Evolutionary conservation across 2,797 vertebrate genomes (phyloP).

Genomic region (Lophotriccus pileatus): DNA sequence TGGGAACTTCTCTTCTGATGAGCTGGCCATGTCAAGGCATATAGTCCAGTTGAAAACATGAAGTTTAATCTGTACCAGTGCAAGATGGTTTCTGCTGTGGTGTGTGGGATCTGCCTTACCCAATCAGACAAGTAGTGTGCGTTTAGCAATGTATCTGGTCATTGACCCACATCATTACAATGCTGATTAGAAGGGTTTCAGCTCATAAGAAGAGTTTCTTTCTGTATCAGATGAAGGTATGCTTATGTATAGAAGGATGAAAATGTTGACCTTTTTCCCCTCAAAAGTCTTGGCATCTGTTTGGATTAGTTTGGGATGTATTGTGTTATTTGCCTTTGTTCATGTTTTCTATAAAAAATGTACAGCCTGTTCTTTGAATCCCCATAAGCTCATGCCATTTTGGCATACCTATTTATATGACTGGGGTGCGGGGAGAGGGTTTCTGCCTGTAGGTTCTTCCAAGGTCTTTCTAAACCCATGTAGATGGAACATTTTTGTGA

Average conservation of each 20-base stretch:
- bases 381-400: neutral
- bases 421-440: neutral
- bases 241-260: neutral
- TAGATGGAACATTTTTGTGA: neutral
- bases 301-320: neutral
- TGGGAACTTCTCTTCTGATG: neutral
- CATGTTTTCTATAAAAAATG: neutral
- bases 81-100: neutral
- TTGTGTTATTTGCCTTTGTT: neutral
- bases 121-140: neutral
- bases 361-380: neutral
- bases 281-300: neutral
- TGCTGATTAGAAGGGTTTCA: neutral
- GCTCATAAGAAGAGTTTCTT: neutral
- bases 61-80: neutral
- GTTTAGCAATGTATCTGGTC: neutral
- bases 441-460: neutral
- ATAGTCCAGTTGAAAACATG: neutral
- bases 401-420: conserved; percentile 27
- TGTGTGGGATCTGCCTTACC: neutral
- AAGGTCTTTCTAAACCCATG: neutral
- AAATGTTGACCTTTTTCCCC: neutral
- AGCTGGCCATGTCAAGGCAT: neutral
- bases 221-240: neutral
- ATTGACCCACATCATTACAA: neutral